Conservation (phyloP, 2,888 invertebrate species). For the Philhelius pedissequus region DNA sequence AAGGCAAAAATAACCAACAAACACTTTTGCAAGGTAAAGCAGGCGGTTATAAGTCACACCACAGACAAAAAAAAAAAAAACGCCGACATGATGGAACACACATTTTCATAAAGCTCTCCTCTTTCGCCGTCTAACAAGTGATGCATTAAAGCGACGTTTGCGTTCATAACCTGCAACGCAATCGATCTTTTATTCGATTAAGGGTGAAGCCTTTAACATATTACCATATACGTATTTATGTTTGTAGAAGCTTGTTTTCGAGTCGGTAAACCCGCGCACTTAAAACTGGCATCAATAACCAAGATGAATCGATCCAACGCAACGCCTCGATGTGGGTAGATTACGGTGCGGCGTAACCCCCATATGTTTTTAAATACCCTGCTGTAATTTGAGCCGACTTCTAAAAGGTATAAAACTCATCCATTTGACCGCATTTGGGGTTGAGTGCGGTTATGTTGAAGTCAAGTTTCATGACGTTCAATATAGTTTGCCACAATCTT, state of each 20-base stretch:
- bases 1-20: not conserved
- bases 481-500: slow-evolving; percentile 18
- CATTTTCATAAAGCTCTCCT: not conserved
- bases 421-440: slow-evolving; percentile 35
- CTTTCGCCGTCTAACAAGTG: slow-evolving; percentile 18
- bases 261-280: slow-evolving; percentile 30
- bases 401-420: slow-evolving; percentile 21
- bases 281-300: slow-evolving; percentile 52
- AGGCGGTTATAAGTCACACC: not conserved
- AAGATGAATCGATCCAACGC: slow-evolving; percentile 43
- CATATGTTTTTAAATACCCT: not conserved
- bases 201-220: slow-evolving; percentile 30
- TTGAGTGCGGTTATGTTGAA: not conserved
- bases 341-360: not conserved
- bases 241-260: slow-evolving; percentile 2
- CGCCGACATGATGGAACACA: not conserved
- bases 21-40: not conserved
- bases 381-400: slow-evolving; percentile 35
- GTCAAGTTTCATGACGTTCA: slow-evolving; percentile 36
- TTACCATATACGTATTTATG: not conserved
- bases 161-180: slow-evolving; percentile 30
- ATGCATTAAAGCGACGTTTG: slow-evolving; percentile 33
- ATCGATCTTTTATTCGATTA: slow-evolving; percentile 23
- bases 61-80: not conserved
- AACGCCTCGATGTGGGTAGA: not conserved